phyloP scores from a whole-genome alignment of 2,113 vertebrate genomes.

The Xiphophorus hellerii region DNA sequence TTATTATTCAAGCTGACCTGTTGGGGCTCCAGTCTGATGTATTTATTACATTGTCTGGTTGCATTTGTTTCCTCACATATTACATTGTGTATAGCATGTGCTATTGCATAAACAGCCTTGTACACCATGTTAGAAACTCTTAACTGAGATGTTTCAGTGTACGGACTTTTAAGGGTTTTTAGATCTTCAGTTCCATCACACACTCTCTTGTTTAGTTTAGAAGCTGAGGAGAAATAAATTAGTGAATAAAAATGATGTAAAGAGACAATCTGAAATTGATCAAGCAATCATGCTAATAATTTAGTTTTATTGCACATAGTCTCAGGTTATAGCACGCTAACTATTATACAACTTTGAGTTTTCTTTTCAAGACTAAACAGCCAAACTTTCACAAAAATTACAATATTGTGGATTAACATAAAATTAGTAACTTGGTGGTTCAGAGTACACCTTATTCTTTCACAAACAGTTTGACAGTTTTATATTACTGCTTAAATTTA shows the following conservation, averaged over 20 bases:
- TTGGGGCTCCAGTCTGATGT: conserved; percentile 34
- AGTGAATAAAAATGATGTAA: neutral
- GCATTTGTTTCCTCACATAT: conserved; percentile 52
- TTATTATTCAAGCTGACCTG: neutral
- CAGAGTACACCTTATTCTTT: too few species aligned
- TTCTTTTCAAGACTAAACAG: too few species aligned
- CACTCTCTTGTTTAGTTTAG: conserved; percentile 10
- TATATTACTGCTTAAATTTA: too few species aligned
- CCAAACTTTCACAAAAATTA: too few species aligned
- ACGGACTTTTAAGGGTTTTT: conserved; percentile 48
- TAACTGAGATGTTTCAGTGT: conserved; percentile 74
- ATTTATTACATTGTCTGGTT: conserved; percentile 61
- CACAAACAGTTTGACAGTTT: too few species aligned
- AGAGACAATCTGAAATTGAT: neutral
- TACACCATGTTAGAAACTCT: conserved; percentile 77
- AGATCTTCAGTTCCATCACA: conserved; percentile 74
- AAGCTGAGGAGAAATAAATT: conserved; percentile 10
- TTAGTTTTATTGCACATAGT: neutral
- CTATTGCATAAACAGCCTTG: conserved; percentile 78
- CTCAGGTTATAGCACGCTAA: neutral
- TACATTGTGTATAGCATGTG: conserved; percentile 68
- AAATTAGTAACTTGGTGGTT: too few species aligned
- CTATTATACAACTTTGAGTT: too few species aligned
- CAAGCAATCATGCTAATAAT: neutral
- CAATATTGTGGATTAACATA: too few species aligned